Evolutionary conservation across 2,888 invertebrate genomes (phyloP).

Genomic region (Nyleta sp.): DNA sequence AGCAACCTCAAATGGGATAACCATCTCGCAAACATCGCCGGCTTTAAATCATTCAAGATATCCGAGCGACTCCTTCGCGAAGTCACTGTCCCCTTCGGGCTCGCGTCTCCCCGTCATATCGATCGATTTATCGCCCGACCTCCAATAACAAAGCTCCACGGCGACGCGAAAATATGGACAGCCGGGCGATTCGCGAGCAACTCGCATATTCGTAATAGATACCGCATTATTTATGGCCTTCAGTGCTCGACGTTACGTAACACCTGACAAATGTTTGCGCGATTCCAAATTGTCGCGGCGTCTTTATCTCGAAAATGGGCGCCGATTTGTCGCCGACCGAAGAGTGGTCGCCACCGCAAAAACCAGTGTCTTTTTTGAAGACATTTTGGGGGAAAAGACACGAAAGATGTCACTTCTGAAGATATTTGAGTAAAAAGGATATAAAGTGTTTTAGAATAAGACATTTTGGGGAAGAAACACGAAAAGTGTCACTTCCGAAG

Average conservation of each 20-base stretch:
- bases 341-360: too few relatives aligned
- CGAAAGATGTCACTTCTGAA: too few relatives aligned
- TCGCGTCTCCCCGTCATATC: constrained; percentile 29
- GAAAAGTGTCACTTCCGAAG: too few relatives aligned
- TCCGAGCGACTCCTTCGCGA: constrained; percentile 43
- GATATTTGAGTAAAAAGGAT: too few relatives aligned
- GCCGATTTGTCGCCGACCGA: too few relatives aligned
- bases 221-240: neutral
- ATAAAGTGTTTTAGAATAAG: too few relatives aligned
- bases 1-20: constrained; percentile 59
- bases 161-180: constrained; percentile 38
- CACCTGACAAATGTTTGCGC: neutral
- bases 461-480: too few relatives aligned
- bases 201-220: neutral
- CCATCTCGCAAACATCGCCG: constrained; percentile 60
- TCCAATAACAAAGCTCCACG: constrained; percentile 32
- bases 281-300: too few relatives aligned
- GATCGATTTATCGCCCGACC: constrained; percentile 61
- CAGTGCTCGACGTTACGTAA: neutral
- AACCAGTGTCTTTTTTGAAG: too few relatives aligned
- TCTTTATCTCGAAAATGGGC: too few relatives aligned
- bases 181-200: neutral
- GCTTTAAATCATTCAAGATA: constrained; percentile 66
- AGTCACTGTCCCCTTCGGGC: constrained; percentile 53
- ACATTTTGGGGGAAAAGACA: too few relatives aligned